Conservation (phyloP, 1,140 invertebrate genomes). For the Cylas formicarius region DNA sequence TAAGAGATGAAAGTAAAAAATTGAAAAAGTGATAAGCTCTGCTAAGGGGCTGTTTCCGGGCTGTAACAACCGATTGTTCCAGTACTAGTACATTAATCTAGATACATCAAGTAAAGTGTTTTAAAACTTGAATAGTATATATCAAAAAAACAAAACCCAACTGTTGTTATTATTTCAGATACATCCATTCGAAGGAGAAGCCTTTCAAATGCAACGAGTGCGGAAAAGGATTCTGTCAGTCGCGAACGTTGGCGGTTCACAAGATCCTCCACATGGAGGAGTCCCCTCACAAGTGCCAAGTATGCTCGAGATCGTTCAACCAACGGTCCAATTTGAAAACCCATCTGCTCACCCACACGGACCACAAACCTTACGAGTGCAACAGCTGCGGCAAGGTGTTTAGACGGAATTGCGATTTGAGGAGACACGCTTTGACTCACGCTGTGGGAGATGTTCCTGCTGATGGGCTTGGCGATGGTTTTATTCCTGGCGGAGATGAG, state of each 20-base stretch:
- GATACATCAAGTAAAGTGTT: too few relatives aligned
- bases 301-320: conserved; percentile 82
- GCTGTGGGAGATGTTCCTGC: conserved; percentile 73
- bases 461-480: conserved; percentile 56
- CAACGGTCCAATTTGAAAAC: conserved; percentile 89
- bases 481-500: conserved; percentile 50
- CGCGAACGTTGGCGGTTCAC: conserved; percentile 86
- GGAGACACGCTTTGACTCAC: conserved; percentile 77
- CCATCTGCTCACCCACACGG: conserved; percentile 89
- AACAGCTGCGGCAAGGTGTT: conserved; percentile 84
- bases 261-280: conserved; percentile 89
- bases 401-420: conserved; percentile 74
- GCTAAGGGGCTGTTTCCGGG: too few relatives aligned
- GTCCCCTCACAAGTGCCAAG: conserved; percentile 85
- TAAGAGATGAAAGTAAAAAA: too few relatives aligned
- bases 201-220: conserved; percentile 94
- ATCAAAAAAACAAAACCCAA: too few relatives aligned
- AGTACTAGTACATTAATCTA: too few relatives aligned
- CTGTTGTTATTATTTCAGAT: conserved; percentile 64
- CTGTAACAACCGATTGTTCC: too few relatives aligned
- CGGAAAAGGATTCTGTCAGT: conserved; percentile 95
- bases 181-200: conserved; percentile 95
- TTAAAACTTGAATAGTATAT: too few relatives aligned
- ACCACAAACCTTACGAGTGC: conserved; percentile 91
- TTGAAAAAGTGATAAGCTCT: too few relatives aligned